These are phyloP conservation scores for Astreopora myriophthalma DNA, from an alignment of 64 coral and sea anemone species.

Conservation along the genomic window DNA sequence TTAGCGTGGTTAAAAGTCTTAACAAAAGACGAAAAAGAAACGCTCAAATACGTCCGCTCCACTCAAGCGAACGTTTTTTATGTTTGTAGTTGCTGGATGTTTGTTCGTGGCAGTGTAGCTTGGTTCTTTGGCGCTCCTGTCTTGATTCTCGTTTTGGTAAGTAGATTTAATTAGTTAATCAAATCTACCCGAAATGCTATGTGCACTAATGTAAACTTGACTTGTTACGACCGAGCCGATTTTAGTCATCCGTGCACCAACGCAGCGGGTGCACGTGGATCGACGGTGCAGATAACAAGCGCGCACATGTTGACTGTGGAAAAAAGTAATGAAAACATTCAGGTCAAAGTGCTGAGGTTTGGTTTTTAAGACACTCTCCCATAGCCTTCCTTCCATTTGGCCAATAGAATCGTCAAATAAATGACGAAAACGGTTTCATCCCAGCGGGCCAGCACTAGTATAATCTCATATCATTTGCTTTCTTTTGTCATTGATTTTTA, in stretches of 20 bases:
- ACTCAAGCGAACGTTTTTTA: neutral
- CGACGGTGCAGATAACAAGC: too few relatives aligned
- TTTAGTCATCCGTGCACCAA: too few relatives aligned
- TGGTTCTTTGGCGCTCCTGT: constrained; percentile 85
- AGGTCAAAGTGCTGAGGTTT: too few relatives aligned
- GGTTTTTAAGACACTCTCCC: too few relatives aligned
- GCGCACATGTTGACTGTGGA: too few relatives aligned
- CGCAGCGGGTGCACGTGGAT: too few relatives aligned
- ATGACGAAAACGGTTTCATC: neutral
- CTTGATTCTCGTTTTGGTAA: constrained; percentile 81
- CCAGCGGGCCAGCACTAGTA: too few relatives aligned
- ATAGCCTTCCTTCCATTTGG: neutral
- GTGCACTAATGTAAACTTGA: neutral
- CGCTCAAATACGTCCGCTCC: too few relatives aligned
- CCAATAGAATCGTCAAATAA: neutral
- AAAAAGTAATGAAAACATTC: too few relatives aligned
- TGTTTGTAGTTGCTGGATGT: constrained; percentile 84
- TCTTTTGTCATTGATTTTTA: neutral
- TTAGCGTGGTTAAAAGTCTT: too few relatives aligned
- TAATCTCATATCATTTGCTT: too few relatives aligned
- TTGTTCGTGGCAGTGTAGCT: constrained; percentile 59
- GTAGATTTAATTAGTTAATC: neutral
- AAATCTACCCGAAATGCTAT: neutral
- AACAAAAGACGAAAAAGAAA: too few relatives aligned
- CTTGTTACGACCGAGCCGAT: neutral